Evolutionary conservation across 2,113 vertebrate species (phyloP), one percentile per base, ranked within the genome.

Genomic region (Gnathonemus longibarbis): DNA sequence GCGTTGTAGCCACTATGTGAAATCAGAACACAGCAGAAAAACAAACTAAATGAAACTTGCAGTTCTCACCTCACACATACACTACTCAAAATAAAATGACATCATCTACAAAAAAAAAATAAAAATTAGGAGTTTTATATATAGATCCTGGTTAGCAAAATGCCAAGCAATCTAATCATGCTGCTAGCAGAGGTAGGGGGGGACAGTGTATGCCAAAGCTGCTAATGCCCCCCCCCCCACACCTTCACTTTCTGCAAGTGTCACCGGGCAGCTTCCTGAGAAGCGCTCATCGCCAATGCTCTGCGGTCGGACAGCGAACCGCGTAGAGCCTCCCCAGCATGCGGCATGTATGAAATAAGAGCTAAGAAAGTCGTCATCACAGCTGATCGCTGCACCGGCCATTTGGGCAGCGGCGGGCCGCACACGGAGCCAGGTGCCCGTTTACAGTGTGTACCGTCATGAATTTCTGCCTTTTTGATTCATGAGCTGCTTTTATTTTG

Each of bases 1-100:
- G 92, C 93, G 92, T 93, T 92, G 91, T 92, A 94, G 93, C 92
- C 92, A 31, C 80, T 24, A 31, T 45, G 56, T 10, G 27, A 6
- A 84, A 31, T 27, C n/a, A 93, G 91, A 94, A 94, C 93, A 66
- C n/a, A 50, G 56, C 77, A 48, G 46, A 70, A 89, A 62, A 3
- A 3, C n/a, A 42, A 92, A 90, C 91, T 91, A 95, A 90, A 45
- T 10, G 13, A 70, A 35, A 52, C 88, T 46, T 84, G 62, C 58
- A 27, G 58, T 66, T 66, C 24, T 66, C 58, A 27, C 27, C 9
- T 66, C 39, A 46, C 45, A 9, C 83, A 24, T n/a, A 46, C 24
- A 24, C 21, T 27, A 27, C 90, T 56, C 91, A 31, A 70, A 46
- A 31, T 89, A 46, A 90, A 91, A 93, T 77, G 80, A 42, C 94